Base-by-base conservation (phyloP, 2,113 vertebrate genomes). In the Anolis sagrei region DNA sequence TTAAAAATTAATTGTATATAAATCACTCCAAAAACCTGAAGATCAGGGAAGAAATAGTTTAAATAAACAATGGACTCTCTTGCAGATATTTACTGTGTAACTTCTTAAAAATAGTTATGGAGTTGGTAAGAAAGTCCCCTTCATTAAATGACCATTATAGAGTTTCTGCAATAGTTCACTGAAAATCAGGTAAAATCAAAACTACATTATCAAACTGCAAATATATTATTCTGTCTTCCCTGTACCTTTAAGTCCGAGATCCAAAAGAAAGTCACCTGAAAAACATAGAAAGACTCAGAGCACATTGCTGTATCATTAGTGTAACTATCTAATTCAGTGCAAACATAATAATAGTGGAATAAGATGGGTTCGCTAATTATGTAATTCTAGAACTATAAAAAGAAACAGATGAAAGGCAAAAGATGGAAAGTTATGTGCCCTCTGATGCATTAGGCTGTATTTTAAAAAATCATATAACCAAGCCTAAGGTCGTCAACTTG, bases 331-430 rank as follows among this genome's bases (percentile, higher is more conserved):
- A 16, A 83, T 81, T 79, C 85, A 89, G 78, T 76, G 91, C 29
- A 94, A 91, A 90, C 49, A 32, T 82, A 77, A 76, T 87, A 91
- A 87, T n/a, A 89, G 58, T 87, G 84, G 44, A 78, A 88, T 77
- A 84, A 95, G 89, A 58, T 88, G 88, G 88, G 81, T 87, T 88
- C 93, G 54, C 85, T 94, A 92, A 94, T 94, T 96, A 93, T 85
- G 76, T 91, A 93, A 83, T 91, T 82, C 92, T 25, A 88, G 21
- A 9, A 91, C 84, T 92, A 90, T 89, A 88, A 91, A 92, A 88
- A 90, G 82, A 75, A 90, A 58, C 81, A 93, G 82, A 89, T 69
- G 82, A 90, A 72, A 94, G 85, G 48, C 88, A 69, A 86, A 87
- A 94, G 82, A 76, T 77, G 62, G 84, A 83, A n/a, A 73, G 76